Evolutionary conservation across 2,113 vertebrate species (phyloP), one percentile per base, ranked within the genome.

Genomic region (Raja brachyura): DNA sequence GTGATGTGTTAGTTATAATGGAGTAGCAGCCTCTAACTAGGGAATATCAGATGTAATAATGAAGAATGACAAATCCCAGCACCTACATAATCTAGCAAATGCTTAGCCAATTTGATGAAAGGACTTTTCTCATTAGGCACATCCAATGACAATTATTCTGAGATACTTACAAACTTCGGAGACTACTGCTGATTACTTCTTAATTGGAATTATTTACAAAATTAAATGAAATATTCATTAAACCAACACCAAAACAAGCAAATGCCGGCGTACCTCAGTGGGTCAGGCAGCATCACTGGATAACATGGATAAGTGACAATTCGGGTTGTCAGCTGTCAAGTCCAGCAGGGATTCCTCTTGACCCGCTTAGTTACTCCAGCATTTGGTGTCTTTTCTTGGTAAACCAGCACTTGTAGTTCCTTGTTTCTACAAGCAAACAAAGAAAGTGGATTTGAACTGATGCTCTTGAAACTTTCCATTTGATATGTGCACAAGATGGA

Each of bases 51-150:
- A 25, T 63, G 59, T 88, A 28, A 66, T 54, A 88, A 5, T 66
- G 83, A n/a, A 88, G 83, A 5, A 33, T 88, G n/a, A 88, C 63
- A 61, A 88, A 88, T 88, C 63, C 28, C 59, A 88, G 83, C 59
- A 63, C 59, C 59, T 33, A 88, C 13, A 66, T 59, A 86, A 16
- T 28, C 83, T 88, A 31, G 25, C 22, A 88, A 16, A 31, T 88
- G n/a, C 59, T 61, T 59, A 88, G 59, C 28, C 61, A 66, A 88
- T 6, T 88, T 63, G 59, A 63, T 63, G 11, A 59, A 86, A 86
- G 28, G 28, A 18, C 25, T 14, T 88, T 88, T 63, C 59, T 31
- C n/a, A 66, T 31, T n/a, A 88, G 14, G 31, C 61, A 61, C 31
- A n/a, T 63, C 59, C 63, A 28, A 88, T 28, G 14, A 88, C n/a